phyloP scores from a whole-genome alignment of 2,888 invertebrate species.

The Aspidiotus rigidus region DNA sequence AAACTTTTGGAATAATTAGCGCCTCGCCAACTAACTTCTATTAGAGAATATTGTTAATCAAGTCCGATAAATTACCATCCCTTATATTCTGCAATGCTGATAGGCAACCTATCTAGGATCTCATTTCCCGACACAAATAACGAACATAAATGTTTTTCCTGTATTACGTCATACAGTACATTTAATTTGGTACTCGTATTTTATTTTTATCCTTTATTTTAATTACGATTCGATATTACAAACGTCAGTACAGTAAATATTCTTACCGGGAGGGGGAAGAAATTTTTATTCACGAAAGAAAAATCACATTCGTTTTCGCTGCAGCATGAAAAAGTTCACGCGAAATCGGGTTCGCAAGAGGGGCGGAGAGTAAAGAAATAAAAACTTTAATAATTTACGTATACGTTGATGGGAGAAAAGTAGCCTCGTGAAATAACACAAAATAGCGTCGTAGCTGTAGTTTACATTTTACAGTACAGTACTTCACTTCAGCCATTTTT shows the following conservation, averaged over 20 bases:
- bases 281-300: conserved; percentile 8
- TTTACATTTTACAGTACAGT: background rate
- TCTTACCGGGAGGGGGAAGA: conserved; percentile 8
- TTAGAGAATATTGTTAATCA: too few relatives aligned
- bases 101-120: too few relatives aligned
- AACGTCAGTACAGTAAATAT: conserved; percentile 32
- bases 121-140: too few relatives aligned
- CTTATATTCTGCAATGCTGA: too few relatives aligned
- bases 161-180: conserved; percentile 26
- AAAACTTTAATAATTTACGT: conserved; percentile 22
- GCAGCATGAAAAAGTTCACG: background rate
- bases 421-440: conserved; percentile 8
- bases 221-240: conserved; percentile 22
- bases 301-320: background rate
- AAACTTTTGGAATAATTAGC: too few relatives aligned
- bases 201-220: conserved; percentile 21
- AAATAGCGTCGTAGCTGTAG: background rate
- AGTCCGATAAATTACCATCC: too few relatives aligned
- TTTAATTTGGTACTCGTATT: conserved; percentile 17
- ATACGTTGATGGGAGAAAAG: conserved; percentile 22
- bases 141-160: conserved; percentile 26
- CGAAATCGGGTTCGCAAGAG: background rate
- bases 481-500: conserved; percentile 7
- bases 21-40: too few relatives aligned
- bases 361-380: background rate